phyloP scores from a whole-genome alignment of 2,113 vertebrate species.

The Sphaerodactylus townsendi region DNA sequence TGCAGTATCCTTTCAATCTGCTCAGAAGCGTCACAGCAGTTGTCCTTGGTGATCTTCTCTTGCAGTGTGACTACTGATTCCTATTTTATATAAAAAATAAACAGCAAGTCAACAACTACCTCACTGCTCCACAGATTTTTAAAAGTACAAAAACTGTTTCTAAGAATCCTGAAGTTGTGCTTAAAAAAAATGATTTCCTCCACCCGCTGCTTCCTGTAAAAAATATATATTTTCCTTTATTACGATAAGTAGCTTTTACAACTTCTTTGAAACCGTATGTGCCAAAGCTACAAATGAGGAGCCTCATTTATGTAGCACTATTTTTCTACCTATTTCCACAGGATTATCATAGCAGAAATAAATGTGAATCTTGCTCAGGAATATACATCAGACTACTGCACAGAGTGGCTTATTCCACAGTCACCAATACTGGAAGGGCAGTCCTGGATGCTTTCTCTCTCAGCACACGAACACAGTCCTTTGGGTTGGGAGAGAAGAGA shows the following conservation, averaged over 20 bases:
- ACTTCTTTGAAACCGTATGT: neutral
- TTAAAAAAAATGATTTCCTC: neutral
- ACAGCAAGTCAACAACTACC: constrained; percentile 16
- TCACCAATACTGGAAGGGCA: neutral
- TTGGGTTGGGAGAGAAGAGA: rapidly evolving
- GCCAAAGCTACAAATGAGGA: neutral
- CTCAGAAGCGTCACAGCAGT: constrained; percentile 67
- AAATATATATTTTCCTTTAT: neutral
- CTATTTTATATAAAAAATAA: constrained; percentile 58
- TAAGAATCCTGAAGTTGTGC: neutral
- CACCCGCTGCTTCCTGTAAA: neutral
- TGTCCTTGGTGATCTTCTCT: constrained; percentile 59
- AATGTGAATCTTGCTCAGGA: neutral
- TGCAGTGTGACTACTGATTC: constrained; percentile 71
- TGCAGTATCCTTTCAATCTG: constrained; percentile 88
- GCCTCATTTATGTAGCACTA: neutral
- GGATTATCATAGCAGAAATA: neutral
- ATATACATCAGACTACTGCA: neutral
- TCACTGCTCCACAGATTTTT: neutral
- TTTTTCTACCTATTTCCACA: neutral
- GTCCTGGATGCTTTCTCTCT: neutral
- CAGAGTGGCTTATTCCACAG: constrained; percentile 10
- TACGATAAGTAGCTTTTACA: neutral
- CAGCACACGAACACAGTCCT: neutral
- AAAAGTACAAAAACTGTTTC: constrained; percentile 16